Base-by-base conservation (phyloP, 2,113 vertebrate species). In the Semnornis frantzii region DNA sequence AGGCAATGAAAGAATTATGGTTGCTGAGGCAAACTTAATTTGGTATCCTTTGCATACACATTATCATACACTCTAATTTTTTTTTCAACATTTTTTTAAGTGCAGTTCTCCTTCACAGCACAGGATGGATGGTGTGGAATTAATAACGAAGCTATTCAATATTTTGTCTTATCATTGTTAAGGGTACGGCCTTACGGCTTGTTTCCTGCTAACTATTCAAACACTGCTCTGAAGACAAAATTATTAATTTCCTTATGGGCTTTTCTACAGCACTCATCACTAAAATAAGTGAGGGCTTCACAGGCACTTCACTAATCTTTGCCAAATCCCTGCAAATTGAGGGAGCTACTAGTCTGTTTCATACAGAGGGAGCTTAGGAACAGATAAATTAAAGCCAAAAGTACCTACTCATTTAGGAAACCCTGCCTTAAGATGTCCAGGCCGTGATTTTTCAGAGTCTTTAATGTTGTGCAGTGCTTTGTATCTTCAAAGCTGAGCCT, bases 121-220 rank as follows among this genome's bases (percentile, higher is more conserved):
- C 76, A 78, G 90, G 92, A 90, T 78, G 85, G 76, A 81, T 94
- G 83, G 90, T 62, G 42, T 81, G 88, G 80, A 96, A 96, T 96
- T 94, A 96, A 95, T 90, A 95, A 89, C 89, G 89, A 37, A 87
- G 95, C 83, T 89, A 89, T 92, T 96, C 86, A 95, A 79, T 93
- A 96, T 92, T 96, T 96, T 93, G 96, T 92, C 89, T 92, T 92
- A 92, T 78, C 93, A 83, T 96, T 96, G 96, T 92, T 96, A 82
- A 86, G 90, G 70, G 85, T 94, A 94, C 0, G 14, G 93, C 92
- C 93, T 96, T 91, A 95, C 6, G 4, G 85, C 93, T 96, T 95
- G 94, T 95, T 96, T 95, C 92, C 79, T 91, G 88, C 85, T 95
- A 94, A 85, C 88, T 95, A 94, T 90, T 96, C 76, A 94, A 90